Conservation (phyloP, 2,113 vertebrate genomes). For the Beaufortia kweichowensis region DNA sequence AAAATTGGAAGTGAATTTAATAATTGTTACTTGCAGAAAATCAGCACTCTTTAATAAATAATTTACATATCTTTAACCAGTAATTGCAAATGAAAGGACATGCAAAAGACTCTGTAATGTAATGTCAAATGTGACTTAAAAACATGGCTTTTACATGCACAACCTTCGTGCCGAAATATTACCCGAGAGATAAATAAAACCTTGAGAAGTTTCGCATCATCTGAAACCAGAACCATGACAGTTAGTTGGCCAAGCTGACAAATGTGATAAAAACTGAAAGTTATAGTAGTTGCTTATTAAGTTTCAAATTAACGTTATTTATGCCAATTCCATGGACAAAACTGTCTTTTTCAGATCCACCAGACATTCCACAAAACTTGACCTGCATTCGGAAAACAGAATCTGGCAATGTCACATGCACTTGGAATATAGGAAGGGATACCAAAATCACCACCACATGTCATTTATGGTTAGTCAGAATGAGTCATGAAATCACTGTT, state of each 20-base stretch:
- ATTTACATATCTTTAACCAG: no score
- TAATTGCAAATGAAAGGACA: neutral
- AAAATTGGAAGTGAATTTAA: no score
- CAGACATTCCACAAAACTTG: conserved; percentile 61
- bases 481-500: conserved; percentile 9
- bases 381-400: conserved; percentile 60
- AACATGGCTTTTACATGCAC: neutral
- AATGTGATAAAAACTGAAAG: neutral
- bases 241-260: neutral
- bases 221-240: conserved; percentile 1
- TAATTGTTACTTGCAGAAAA: no score
- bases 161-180: neutral
- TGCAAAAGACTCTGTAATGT: no score
- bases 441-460: conserved; percentile 53
- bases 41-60: no score
- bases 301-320: neutral
- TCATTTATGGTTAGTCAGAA: conserved; percentile 61
- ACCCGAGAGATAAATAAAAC: neutral
- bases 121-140: neutral
- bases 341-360: conserved; percentile 63
- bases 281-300: neutral
- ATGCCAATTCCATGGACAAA: no score
- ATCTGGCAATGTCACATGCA: conserved; percentile 61
- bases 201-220: neutral
- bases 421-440: conserved; percentile 67